Conservation (phyloP, 2,888 invertebrate species). For the Cheilosia vulpina region DNA sequence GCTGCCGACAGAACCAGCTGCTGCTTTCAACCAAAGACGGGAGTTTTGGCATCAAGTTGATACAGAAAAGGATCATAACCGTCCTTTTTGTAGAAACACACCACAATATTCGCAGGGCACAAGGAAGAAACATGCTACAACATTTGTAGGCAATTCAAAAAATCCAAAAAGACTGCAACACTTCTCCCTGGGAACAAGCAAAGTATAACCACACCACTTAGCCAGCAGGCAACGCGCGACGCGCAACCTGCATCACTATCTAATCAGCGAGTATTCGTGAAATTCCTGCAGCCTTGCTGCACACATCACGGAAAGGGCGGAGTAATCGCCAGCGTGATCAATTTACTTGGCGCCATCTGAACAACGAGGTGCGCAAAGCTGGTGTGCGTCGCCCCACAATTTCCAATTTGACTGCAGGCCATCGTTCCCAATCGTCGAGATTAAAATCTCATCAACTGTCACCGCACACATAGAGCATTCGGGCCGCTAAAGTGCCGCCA, state of each 20-base stretch:
- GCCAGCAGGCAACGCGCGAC: conserved; percentile 3
- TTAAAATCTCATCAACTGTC: conserved; percentile 66
- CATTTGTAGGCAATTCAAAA: no score
- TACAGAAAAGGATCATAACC: no score
- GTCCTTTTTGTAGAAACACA: no score
- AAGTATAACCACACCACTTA: background rate
- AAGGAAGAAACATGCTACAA: no score
- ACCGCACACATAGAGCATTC: conserved; percentile 57
- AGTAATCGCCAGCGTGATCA: conserved; percentile 62
- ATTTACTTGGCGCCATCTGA: conserved; percentile 65
- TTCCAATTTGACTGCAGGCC: conserved; percentile 11
- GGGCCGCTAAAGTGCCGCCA: conserved; percentile 44
- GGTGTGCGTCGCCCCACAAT: conserved; percentile 12
- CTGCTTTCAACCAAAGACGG: no score
- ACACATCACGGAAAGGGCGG: conserved; percentile 53
- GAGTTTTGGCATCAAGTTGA: no score
- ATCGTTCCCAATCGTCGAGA: conserved; percentile 54
- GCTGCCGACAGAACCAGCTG: no score
- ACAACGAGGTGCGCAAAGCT: conserved; percentile 40
- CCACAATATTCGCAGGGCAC: no score
- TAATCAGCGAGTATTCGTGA: conserved; percentile 18
- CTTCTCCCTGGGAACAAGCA: background rate
- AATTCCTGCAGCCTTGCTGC: conserved; percentile 30
- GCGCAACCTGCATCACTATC: background rate
- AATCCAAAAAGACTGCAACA: no score